Evolutionary conservation across 2,888 invertebrate species (phyloP), one percentile per base, ranked within the genome.

Genomic region (Gymnosoma rotundatum): DNA sequence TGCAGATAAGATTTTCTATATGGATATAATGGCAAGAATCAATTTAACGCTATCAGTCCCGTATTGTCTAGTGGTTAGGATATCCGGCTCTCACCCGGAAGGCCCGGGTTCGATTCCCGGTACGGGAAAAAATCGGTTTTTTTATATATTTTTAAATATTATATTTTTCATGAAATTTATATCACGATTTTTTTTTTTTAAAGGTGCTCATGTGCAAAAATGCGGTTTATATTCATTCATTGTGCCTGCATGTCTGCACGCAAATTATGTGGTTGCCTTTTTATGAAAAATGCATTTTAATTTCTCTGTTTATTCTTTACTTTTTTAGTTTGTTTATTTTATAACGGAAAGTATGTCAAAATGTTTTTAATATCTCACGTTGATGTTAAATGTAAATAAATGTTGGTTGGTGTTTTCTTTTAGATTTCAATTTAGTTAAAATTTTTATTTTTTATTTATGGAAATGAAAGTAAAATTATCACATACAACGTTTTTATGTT

Each of bases 31-130:
- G 8, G 6, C 6, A 8, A 32, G 6, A 32, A 32, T 7, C 32
- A 32, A 5, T 32, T 32, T 2, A 32, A 32, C 2, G 2, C 7
- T 5, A 54, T 32, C 81, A 83, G 66, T 92, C 91, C 92, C 92
- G 91, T 92, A 91, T 92, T 89, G 92, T 92, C 92, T 92, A 92
- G 92, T 92, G 92, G 92, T 89, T 92, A 92, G 92, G 92, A 92
- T 92, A 92, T 90, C 92, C 90, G 92, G 92, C 92, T 92, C 89
- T 92, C 92, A 92, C 91, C 92, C 91, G 90, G 92, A 90, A 92
- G 92, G 95, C 96, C 95, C 96, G 95, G 95, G 96, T 96, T 96
- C 96, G 95, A 95, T 96, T 95, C 95, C 96, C 96, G 96, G 96
- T 96, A 96, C 96, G 96, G 96, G 96, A 96, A 92, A 14, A 10